Conservation (phyloP, 2,888 invertebrate species). For the Leuctra nigra region DNA sequence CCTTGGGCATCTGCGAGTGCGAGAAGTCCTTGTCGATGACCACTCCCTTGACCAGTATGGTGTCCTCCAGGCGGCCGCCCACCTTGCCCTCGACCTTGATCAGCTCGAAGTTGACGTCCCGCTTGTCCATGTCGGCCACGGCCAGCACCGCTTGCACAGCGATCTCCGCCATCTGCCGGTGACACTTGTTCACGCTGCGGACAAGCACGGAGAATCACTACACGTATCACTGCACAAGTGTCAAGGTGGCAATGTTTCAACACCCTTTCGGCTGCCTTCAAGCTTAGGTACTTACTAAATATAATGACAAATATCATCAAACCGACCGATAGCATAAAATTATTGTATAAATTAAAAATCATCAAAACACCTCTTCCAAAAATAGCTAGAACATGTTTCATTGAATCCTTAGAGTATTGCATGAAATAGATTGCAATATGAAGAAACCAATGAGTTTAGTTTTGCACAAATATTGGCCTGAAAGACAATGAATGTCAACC, state of each 20-base stretch:
- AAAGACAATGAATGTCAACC: no score
- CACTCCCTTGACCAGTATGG: slow-evolving; percentile 92
- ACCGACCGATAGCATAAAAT: no score
- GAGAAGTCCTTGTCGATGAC: slow-evolving; percentile 98
- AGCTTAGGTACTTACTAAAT: no score
- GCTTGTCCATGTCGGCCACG: slow-evolving; percentile 88
- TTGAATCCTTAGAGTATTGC: no score
- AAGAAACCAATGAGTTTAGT: no score
- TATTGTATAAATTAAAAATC: no score
- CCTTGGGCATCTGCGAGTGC: slow-evolving; percentile 99
- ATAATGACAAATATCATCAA: no score
- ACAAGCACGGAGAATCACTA: slow-evolving; percentile 16
- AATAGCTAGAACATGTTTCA: no score
- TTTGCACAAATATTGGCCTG: no score
- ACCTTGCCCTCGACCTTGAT: slow-evolving; percentile 98
- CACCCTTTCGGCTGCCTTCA: no score
- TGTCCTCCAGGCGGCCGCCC: slow-evolving; percentile 95
- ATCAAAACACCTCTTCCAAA: no score
- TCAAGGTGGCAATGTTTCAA: not conserved
- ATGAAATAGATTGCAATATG: no score
- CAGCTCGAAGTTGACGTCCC: slow-evolving; percentile 97
- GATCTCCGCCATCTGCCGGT: slow-evolving; percentile 96
- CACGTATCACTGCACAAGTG: not conserved
- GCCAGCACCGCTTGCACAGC: slow-evolving; percentile 95
- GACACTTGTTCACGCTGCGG: slow-evolving; percentile 84